Percentiles rank a stretch among this genome's conserved stretches.
These are phyloP conservation scores for Prionailurus viverrinus DNA, from an alignment of 2,113 vertebrate genomes.

Conservation along the genomic window DNA sequence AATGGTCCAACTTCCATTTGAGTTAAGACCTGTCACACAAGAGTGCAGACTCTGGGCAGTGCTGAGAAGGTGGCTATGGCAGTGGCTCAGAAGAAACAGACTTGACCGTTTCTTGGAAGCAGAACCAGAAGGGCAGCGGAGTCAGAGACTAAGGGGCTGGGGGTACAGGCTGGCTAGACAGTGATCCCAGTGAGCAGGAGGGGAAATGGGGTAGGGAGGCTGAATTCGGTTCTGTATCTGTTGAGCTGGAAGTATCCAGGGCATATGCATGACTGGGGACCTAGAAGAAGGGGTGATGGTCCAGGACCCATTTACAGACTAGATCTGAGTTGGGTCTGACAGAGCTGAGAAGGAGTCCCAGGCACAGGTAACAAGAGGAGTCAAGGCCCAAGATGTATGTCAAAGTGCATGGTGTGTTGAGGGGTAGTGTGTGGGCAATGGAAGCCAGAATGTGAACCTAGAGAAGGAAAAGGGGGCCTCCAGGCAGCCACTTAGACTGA, in stretches of 20 bases:
- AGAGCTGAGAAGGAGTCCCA: neutral
- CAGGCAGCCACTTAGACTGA: neutral
- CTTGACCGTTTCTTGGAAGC: neutral
- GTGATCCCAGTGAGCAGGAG: neutral
- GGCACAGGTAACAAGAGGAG: neutral
- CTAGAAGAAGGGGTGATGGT: neutral
- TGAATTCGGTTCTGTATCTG: neutral
- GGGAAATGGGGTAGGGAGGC: neutral
- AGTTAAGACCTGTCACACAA: neutral
- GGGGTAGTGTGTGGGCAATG: no score
- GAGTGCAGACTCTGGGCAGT: neutral
- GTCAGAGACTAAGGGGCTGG: neutral
- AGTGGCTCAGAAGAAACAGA: neutral
- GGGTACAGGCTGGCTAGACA: neutral
- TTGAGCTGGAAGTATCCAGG: no score
- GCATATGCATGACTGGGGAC: neutral
- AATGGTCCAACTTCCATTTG: neutral
- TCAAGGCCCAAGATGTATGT: no score
- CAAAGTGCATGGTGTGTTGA: neutral
- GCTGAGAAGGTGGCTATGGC: neutral
- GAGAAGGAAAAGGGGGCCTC: neutral
- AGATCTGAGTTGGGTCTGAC: neutral
- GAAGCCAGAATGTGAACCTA: neutral
- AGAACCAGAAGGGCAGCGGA: neutral
- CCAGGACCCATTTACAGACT: neutral